Evolutionary conservation across 2,113 vertebrate genomes (phyloP), one percentile per base, ranked within the genome.

Genomic region (Microtus ochrogaster): DNA sequence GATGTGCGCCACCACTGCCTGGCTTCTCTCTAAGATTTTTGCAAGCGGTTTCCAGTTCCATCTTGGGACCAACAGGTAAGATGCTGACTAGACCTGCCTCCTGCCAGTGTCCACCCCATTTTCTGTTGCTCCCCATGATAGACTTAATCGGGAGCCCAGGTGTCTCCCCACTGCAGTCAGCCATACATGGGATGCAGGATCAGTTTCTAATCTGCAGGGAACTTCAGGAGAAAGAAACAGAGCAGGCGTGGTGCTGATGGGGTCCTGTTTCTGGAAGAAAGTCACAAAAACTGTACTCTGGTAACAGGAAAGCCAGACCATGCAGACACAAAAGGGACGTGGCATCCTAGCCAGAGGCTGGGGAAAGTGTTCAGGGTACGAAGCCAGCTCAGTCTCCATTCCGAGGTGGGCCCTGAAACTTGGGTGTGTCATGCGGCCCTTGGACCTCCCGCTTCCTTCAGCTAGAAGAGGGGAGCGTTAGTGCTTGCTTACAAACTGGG

Each of bases 121-220:
- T 96, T 73, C 52, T 76, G 28, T 44, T 16, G 44, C 28, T 16
- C 28, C 68, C 49, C 16, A 28, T 0, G 13, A 9, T 47, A 33
- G 5, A 17, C 36, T 90, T 24, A 44, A 44, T 87, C 44, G 44
- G 93, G 74, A 81, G 65, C 16, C 87, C 19, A 33, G 47, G 0
- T 65, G 30, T 78, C 79, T 83, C 68, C 3, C 66, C 85, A 58
- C 33, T 70, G 68, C 19, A 78, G 82, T 33, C 82, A 87, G 73
- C 78, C 39, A 55, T 4, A 95, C 91, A 83, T 41, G 79, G 78
- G 28, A 13, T 49, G 44, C 22, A 90, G 47, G 19, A 55, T 81
- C 79, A 3, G 28, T 70, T 81, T 96, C 63, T 66, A 66, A 84
- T 92, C 77, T 85, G 52, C n/a, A 96, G 83, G 21, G 79, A 39